These are phyloP conservation scores for Xestobium rufovillosum DNA, from an alignment of 2,888 invertebrate species.

Conservation along the genomic window DNA sequence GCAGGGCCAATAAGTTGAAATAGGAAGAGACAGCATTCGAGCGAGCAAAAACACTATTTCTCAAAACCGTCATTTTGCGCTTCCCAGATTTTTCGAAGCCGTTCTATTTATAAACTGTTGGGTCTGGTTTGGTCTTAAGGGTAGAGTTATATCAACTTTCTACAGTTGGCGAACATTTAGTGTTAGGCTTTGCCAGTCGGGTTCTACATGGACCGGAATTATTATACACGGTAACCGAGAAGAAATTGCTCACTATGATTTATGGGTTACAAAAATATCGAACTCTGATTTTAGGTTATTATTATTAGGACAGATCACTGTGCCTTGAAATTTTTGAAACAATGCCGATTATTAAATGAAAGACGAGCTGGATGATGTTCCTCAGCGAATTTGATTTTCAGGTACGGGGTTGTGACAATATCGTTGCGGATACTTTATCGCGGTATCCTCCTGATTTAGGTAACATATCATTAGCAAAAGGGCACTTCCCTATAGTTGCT, in stretches of 20 bases:
- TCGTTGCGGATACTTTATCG: no score
- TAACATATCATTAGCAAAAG: no score
- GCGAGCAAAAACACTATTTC: conserved; percentile 1
- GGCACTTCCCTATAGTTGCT: not conserved
- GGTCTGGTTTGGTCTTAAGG: conserved; percentile 4
- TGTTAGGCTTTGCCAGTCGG: conserved; percentile 8
- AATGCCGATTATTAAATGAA: no score
- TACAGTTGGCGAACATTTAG: conserved; percentile 9
- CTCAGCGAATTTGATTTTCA: no score
- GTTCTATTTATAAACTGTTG: conserved; percentile 3
- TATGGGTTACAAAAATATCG: conserved; percentile 13
- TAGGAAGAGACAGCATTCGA: conserved; percentile 3
- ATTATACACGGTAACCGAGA: conserved; percentile 12
- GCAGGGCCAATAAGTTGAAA: not conserved
- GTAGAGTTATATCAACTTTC: conserved; percentile 7
- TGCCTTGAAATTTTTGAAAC: no score
- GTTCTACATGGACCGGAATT: conserved; percentile 3
- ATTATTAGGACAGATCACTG: conserved; percentile 18
- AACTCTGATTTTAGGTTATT: conserved; percentile 10
- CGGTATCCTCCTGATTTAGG: no score
- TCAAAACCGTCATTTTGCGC: conserved; percentile 2
- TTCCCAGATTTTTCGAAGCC: conserved; percentile 3
- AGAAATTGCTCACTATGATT: conserved; percentile 13
- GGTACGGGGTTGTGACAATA: no score
- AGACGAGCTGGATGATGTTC: no score